Conservation (phyloP, 2,113 vertebrate genomes). For the Pedionomus torquatus region DNA sequence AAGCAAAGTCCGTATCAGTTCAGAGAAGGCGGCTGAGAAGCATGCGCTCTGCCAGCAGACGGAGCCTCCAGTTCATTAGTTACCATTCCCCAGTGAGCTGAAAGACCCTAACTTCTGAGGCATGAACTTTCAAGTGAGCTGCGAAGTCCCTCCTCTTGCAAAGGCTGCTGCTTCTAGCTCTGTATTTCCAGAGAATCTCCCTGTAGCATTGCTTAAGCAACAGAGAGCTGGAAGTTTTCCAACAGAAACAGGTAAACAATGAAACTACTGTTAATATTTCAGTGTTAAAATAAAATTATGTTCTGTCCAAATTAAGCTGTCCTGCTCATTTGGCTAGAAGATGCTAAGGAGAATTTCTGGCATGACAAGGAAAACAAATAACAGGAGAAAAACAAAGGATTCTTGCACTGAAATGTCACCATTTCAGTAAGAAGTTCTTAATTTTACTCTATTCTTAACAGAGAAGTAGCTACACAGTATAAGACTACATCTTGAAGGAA, state of each 20-base stretch:
- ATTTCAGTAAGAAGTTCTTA: neutral
- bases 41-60: fast-evolving
- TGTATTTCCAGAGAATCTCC: neutral
- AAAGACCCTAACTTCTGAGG: neutral
- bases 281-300: fast-evolving
- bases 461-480: neutral
- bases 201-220: neutral
- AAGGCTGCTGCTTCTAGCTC: neutral
- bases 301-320: neutral
- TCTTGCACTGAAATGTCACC: neutral
- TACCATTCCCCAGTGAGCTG: neutral
- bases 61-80: neutral
- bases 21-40: neutral
- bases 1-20: neutral
- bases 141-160: neutral
- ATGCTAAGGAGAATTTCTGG: neutral
- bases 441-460: neutral
- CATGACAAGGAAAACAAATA: neutral
- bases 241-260: neutral
- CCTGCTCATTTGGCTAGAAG: neutral
- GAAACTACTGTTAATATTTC: neutral
- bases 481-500: neutral
- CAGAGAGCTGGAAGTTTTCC: neutral
- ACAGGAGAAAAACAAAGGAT: neutral
- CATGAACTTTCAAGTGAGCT: neutral